phyloP scores from a whole-genome alignment of 64 coral and sea anemone genomes.

The Hydrozoanthus tunicans region DNA sequence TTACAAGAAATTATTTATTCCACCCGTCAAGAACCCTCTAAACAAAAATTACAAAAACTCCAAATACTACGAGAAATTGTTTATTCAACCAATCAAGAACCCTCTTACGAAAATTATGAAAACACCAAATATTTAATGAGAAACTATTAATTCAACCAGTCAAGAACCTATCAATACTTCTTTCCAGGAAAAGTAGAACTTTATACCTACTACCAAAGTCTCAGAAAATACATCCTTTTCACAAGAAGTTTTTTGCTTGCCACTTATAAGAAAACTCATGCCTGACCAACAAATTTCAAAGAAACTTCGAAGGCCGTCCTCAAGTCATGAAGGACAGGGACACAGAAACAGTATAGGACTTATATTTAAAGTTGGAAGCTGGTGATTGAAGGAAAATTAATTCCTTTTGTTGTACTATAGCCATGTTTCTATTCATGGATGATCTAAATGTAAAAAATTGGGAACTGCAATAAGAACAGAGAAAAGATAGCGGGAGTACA shows the following conservation, averaged over 20 bases:
- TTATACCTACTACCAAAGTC: conserved; percentile 46
- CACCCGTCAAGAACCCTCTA: too few relatives aligned
- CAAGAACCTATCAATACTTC: background rate
- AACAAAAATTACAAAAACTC: too few relatives aligned
- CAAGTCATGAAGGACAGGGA: conserved; percentile 53
- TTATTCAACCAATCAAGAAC: too few relatives aligned
- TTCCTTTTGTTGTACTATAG: conserved; percentile 57
- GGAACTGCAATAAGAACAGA: background rate
- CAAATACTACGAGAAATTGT: too few relatives aligned
- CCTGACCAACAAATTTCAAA: conserved; percentile 61
- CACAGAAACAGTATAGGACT: conserved; percentile 61
- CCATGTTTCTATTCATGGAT: conserved; percentile 16
- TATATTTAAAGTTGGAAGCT: conserved; percentile 57
- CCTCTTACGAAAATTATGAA: too few relatives aligned
- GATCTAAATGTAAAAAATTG: conserved; percentile 48
- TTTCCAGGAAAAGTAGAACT: conserved; percentile 47
- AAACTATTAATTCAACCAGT: too few relatives aligned
- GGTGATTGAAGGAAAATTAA: conserved; percentile 56
- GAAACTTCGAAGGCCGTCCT: conserved; percentile 51
- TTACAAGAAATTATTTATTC: too few relatives aligned
- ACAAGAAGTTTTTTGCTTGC: conserved; percentile 57
- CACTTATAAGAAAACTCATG: conserved; percentile 60
- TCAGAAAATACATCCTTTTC: conserved; percentile 56
- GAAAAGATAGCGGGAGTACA: background rate
- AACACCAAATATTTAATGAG: too few relatives aligned